Conservation (phyloP, 2,888 invertebrate species). For the Anthoptus insignis region DNA sequence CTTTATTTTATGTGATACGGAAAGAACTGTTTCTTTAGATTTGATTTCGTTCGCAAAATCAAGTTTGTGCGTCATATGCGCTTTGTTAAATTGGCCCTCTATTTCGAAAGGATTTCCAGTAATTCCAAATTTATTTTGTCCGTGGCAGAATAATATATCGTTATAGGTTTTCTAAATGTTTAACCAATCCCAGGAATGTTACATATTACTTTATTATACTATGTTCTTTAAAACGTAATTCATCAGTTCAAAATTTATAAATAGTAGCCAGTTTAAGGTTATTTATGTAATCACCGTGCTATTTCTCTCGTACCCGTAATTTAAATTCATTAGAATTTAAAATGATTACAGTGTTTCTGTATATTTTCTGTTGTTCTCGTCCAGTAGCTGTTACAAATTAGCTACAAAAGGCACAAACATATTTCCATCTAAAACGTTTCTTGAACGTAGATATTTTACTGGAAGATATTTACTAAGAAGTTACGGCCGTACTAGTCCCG, state of each 20-base stretch:
- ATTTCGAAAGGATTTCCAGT: neutral
- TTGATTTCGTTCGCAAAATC: conserved; percentile 8
- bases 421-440: no score
- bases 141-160: neutral
- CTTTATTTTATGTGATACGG: conserved; percentile 23
- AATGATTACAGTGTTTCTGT: conserved; percentile 20
- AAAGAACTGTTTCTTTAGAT: conserved; percentile 6
- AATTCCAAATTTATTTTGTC: neutral
- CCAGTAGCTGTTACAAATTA: neutral
- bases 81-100: neutral
- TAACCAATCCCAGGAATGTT: neutral
- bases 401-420: no score
- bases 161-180: neutral
- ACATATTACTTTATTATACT: neutral
- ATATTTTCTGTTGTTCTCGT: conserved; percentile 12
- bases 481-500: no score
- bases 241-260: conserved; percentile 21
- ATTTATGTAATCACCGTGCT: conserved; percentile 29
- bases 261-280: conserved; percentile 26
- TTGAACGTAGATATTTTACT: no score
- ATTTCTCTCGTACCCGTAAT: conserved; percentile 24
- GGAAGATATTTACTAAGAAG: no score
- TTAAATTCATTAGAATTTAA: conserved; percentile 29
- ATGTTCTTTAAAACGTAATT: conserved; percentile 17
- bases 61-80: neutral